Percentiles rank a stretch among this genome's conserved stretches.
These are phyloP conservation scores for Chanos chanos DNA, from an alignment of 2,797 vertebrate genomes.

Conservation along the genomic window DNA sequence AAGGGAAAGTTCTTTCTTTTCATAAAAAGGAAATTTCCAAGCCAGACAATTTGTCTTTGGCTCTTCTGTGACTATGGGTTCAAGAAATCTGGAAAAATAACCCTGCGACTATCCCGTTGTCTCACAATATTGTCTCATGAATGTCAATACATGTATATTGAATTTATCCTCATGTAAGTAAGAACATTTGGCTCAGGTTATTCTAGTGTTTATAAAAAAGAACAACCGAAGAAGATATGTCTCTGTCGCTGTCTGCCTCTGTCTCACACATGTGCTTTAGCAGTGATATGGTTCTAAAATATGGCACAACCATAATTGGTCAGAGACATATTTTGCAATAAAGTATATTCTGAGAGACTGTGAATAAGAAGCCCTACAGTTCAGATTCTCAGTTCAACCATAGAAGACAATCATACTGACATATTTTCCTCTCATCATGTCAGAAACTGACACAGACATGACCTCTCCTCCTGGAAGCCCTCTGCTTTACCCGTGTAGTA, in stretches of 20 bases:
- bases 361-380: constrained; percentile 51
- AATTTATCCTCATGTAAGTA: constrained; percentile 65
- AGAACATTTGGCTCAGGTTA: constrained; percentile 67
- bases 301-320: constrained; percentile 49
- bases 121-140: constrained; percentile 54
- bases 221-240: background rate
- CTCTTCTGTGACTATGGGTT: constrained; percentile 40
- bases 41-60: constrained; percentile 45
- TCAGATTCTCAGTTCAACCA: constrained; percentile 58
- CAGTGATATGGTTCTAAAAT: background rate
- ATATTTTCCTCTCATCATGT: constrained; percentile 41
- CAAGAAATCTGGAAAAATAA: constrained; percentile 67
- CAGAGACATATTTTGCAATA: constrained; percentile 46
- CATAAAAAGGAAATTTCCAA: background rate
- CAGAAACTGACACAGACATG: constrained; percentile 50
- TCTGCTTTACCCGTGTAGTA: constrained; percentile 55
- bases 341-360: constrained; percentile 22
- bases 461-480: constrained; percentile 55
- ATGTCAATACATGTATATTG: constrained; percentile 69
- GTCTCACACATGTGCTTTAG: background rate
- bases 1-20: constrained; percentile 49
- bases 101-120: constrained; percentile 57
- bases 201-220: constrained; percentile 38
- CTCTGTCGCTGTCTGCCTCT: background rate
- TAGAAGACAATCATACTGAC: constrained; percentile 57